Base-by-base conservation (phyloP, 1,140 invertebrate species). In the Lordiphosa mommai region DNA sequence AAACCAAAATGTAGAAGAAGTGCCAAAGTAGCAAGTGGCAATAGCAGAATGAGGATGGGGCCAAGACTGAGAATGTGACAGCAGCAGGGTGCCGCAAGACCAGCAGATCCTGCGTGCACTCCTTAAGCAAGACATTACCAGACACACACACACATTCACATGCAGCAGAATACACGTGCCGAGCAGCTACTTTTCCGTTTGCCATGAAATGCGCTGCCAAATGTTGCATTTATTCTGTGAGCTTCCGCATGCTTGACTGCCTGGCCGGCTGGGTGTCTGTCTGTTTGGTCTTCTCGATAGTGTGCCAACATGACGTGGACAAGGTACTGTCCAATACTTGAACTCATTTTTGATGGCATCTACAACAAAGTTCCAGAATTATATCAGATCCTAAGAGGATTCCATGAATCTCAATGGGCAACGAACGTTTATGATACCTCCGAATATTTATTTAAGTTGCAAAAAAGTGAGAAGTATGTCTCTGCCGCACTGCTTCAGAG, bases 161-260 rank as follows among this genome's bases (percentile, higher is more conserved):
- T 13, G 13, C 16, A 5, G 14, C 4, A 16, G 23, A 33, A 40
- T 30, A 38, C 17, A 51, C 69, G 40, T 52, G 60, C 61, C 50
- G 43, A 55, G 67, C 51, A 50, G 61, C 61, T 40, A 85, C 72
- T 77, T 85, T 82, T 69, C 72, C 73, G 68, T 71, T 80, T 63
- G 60, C 74, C 13, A 52, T 73, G 65, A 61, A 66, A 70, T 52
- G 67, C 66, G 48, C 59, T 86, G 72, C 82, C 76, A 86, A 86
- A 82, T 86, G 72, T 86, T 86, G 82, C 76, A 76, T 86, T 86
- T 82, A 73, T 82, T 69, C 70, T 82, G 82, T 68, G 57, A 71
- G 72, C 57, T 86, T 86, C 76, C 76, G 76, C 46, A 59, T 60
- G 46, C 38, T 41, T 64, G 48, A 20, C 36, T 53, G 40, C 38